A percentile compares a stretch with the other conserved stretches of the same genome.
These are phyloP conservation scores for Dasysyrphus albostriatus DNA, from an alignment of 2,888 invertebrate genomes.

Conservation along the genomic window DNA sequence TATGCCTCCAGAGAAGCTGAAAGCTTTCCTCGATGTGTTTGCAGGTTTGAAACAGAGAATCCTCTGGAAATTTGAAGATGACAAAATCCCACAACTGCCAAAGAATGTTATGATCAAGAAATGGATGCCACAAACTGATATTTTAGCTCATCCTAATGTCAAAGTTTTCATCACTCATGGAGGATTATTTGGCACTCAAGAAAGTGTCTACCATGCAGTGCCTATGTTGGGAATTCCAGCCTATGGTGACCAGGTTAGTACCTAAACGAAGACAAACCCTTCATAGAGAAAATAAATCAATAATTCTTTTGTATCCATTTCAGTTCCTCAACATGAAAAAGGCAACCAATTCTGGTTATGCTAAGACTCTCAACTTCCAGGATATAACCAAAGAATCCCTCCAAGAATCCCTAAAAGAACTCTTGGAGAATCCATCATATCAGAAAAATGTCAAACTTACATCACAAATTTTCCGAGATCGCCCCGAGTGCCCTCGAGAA, in stretches of 20 bases:
- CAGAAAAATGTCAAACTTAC: constrained; percentile 79
- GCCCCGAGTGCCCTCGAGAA: constrained; percentile 81
- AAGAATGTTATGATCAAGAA: constrained; percentile 84
- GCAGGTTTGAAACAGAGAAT: constrained; percentile 83
- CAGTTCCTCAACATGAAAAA: constrained; percentile 82
- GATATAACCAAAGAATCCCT: constrained; percentile 80
- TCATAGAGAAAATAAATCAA: neutral
- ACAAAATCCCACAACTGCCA: constrained; percentile 81
- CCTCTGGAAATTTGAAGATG: constrained; percentile 85
- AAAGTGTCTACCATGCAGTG: constrained; percentile 83
- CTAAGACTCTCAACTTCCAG: constrained; percentile 81
- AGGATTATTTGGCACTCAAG: constrained; percentile 83
- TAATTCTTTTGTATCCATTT: constrained; percentile 27
- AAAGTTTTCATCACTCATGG: constrained; percentile 84
- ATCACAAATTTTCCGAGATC: constrained; percentile 82
- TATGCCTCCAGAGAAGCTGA: constrained; percentile 82
- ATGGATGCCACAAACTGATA: constrained; percentile 85
- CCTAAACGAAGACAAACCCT: neutral
- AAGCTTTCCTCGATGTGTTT: constrained; percentile 83
- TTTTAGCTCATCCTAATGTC: constrained; percentile 84
- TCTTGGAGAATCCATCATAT: constrained; percentile 82
- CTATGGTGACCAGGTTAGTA: constrained; percentile 83
- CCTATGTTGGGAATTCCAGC: constrained; percentile 84
- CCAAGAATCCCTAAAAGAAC: constrained; percentile 79
- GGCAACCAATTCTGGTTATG: constrained; percentile 81